A percentile compares a stretch with the other conserved stretches of the same genome.
These are phyloP conservation scores for Hypocryptadius cinnamomeus DNA, from an alignment of 2,113 vertebrate species.

Conservation along the genomic window DNA sequence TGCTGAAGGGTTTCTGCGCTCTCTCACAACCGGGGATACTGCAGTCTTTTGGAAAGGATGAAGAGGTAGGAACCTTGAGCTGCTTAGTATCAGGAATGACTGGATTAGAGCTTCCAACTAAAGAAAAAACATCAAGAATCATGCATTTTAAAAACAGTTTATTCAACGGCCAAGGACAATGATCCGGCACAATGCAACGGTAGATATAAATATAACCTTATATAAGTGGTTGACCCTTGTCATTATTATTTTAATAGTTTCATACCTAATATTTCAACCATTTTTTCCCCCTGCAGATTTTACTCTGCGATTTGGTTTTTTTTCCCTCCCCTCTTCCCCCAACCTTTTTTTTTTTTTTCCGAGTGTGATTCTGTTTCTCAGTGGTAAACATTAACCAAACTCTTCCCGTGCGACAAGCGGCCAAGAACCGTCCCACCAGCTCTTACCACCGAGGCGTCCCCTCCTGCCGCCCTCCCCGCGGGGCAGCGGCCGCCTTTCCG, in stretches of 20 bases:
- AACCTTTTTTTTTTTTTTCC: background rate
- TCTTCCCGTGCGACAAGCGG: slow-evolving; percentile 42
- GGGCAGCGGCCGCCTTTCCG: slow-evolving; percentile 66
- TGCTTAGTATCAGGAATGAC: slow-evolving; percentile 48
- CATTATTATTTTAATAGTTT: slow-evolving; percentile 54
- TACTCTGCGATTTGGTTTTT: slow-evolving; percentile 21
- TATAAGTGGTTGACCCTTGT: slow-evolving; percentile 66
- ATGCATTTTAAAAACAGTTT: slow-evolving; percentile 64
- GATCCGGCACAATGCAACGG: slow-evolving; percentile 60
- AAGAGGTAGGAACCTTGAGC: slow-evolving; percentile 52
- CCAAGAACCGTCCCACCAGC: slow-evolving; percentile 40
- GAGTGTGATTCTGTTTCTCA: slow-evolving; percentile 38
- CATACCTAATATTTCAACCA: slow-evolving; percentile 52
- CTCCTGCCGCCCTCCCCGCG: background rate
- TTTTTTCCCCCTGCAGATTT: slow-evolving; percentile 18
- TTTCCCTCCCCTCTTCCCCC: background rate
- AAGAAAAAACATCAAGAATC: slow-evolving; percentile 63
- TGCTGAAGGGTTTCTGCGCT: slow-evolving; percentile 23
- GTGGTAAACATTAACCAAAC: slow-evolving; percentile 55
- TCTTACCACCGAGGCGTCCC: slow-evolving; percentile 18
- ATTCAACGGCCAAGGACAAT: slow-evolving; percentile 59
- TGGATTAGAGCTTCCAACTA: slow-evolving; percentile 54
- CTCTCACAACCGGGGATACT: slow-evolving; percentile 11
- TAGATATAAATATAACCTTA: slow-evolving; percentile 65
- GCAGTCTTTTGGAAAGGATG: slow-evolving; percentile 46